Evolutionary conservation across 2,888 invertebrate genomes (phyloP), one percentile per base, ranked within the genome.

Genomic region (Hyposoter dolosus): DNA sequence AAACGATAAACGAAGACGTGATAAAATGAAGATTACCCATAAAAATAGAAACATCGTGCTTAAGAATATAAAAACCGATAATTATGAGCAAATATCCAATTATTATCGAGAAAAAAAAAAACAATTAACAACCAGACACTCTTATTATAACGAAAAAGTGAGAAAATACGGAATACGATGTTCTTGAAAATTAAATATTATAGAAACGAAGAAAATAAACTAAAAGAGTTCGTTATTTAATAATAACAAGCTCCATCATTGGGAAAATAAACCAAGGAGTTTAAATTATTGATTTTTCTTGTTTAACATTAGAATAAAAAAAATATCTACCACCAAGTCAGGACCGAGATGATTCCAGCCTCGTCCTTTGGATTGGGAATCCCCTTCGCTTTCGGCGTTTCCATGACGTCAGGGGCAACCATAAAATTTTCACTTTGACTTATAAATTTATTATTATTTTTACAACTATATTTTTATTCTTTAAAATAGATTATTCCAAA

Each of bases 341-440:
- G 92, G 83, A 96, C 95, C 2, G 97, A 96, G 9, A 97, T 90
- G 7, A 95, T 89, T 91, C 95, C 96, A 17, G 96, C 95, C 66
- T 93, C 94, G 89, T 95, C 95, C 82, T 95, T 94, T 3, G 96
- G 96, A 94, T 96, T 96, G 76, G 95, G 94, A 88, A 94, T 93
- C 74, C 94, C 93, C 80, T 92, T 93, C 78, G 93, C 91, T 90
- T 94, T 95, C 72, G 89, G 90, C 23, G 91, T 87, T 81, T 94
- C 94, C 93, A 94, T 60, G 28, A 60, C 93, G 65, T 43, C 86
- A 65, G 63, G 53, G 10, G 45, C 56, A 74, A 75, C 56, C 65
- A 74, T 77, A 23, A 66, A 82, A 53, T 40, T 23, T 23, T 66
- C 53, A 32, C 60, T 45, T 75, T 72, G 32, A 40, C 19, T 66